Evolutionary conservation across 2,113 vertebrate genomes (phyloP), one percentile per base, ranked within the genome.

Genomic region (Oreotrochilus melanogaster): DNA sequence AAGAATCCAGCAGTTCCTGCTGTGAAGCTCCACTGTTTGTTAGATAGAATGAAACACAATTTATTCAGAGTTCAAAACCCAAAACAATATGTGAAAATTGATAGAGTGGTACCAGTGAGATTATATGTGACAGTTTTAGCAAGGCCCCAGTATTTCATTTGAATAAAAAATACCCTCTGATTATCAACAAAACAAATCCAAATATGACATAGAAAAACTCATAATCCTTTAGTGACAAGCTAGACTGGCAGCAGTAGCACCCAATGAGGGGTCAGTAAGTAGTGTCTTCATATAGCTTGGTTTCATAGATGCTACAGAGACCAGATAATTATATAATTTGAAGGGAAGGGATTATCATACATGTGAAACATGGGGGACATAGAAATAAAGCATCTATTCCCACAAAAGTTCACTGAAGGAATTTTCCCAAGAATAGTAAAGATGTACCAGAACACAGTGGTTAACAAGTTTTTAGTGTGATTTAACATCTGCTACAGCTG

Each of bases 1-100:
- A 96, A 94, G 64, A 69, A 79, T 94, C 39, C 35, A 90, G 62
- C 60, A 84, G 60, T 87, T 83, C 30, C 19, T 91, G 47, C 62
- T 67, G 17, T 37, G 37, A 58, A 31, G 22, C 23, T 88, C 45
- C n/a, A 9, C 21, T 85, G 3, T 82, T 27, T 82, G 30, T 67
- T 42, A 70, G 57, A 74, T 66, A 43, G 31, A 33, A 30, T 30
- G 62, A 89, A 51, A 14, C 31, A 37, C 54, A 51, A 86, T 71
- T 71, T 85, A 67, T 95, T 87, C 47, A 25, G 57, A 70, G 39
- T 64, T 86, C 11, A 85, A 43, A 88, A 70, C 30, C 13, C 72
- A 88, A 87, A 88, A 62, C 9, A 79, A 51, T 14, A 8, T 28
- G 30, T 79, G 54, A 85, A 93, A 54, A 75, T 39, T 47, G 51